Percentiles rank a stretch among this genome's conserved stretches.
These are phyloP conservation scores for Melitaea cinxia DNA, from an alignment of 1,140 invertebrate species.

Conservation along the genomic window DNA sequence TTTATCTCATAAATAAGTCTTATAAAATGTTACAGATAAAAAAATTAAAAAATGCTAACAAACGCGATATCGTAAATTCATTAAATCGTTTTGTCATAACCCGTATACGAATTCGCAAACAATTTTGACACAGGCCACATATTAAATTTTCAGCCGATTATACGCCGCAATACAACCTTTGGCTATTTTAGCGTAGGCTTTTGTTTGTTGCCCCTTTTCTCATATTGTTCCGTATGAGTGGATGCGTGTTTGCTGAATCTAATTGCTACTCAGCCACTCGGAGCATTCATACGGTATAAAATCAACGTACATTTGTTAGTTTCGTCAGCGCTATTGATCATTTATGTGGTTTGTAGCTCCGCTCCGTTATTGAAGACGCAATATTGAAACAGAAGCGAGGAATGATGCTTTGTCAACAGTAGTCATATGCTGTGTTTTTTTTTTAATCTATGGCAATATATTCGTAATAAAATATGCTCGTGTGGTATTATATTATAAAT, in stretches of 20 bases:
- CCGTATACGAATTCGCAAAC: conserved; percentile 20
- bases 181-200: conserved; percentile 41
- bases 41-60: no score
- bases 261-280: conserved; percentile 77
- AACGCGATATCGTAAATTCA: neutral
- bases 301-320: conserved; percentile 8
- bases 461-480: no score
- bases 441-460: no score
- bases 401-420: neutral
- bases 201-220: conserved; percentile 56
- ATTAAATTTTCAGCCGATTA: conserved; percentile 42
- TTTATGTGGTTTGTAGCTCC: conserved; percentile 11
- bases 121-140: conserved; percentile 29
- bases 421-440: no score
- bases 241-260: conserved; percentile 70
- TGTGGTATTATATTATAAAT: no score
- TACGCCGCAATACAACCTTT: conserved; percentile 37
- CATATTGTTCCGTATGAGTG: conserved; percentile 71
- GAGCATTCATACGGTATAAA: conserved; percentile 57
- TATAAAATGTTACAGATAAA: no score
- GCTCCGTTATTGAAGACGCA: neutral
- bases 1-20: no score
- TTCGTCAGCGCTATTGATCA: conserved; percentile 9
- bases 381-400: conserved; percentile 6
- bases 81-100: conserved; percentile 1